Evolutionary conservation across 2,113 vertebrate genomes (phyloP).

Genomic region (Notarius lentiginosus): DNA sequence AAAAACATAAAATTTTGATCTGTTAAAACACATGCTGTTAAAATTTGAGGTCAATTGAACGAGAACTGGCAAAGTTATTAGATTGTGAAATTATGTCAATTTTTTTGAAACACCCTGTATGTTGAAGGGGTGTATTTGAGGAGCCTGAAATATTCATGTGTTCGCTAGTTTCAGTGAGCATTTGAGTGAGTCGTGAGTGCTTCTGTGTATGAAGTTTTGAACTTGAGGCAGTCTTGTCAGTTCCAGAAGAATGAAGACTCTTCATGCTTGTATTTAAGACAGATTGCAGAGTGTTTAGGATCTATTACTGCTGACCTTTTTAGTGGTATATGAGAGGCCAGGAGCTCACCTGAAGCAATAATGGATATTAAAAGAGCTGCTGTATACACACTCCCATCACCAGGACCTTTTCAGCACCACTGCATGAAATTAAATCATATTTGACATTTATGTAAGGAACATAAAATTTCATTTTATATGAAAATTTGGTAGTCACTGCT

Average conservation of each 20-base stretch:
- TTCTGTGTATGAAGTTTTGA: slow-evolving; percentile 15
- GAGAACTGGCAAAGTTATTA: no score
- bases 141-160: not conserved
- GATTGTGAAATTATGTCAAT: no score
- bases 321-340: slow-evolving; percentile 27
- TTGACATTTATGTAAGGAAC: slow-evolving; percentile 68
- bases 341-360: slow-evolving; percentile 40
- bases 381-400: slow-evolving; percentile 54
- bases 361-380: slow-evolving; percentile 55
- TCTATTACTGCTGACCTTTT: slow-evolving; percentile 68
- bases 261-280: not conserved
- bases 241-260: not conserved
- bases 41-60: no score
- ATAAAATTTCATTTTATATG: slow-evolving; percentile 68
- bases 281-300: slow-evolving; percentile 51
- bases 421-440: slow-evolving; percentile 68
- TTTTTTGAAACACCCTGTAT: no score
- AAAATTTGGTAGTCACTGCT: slow-evolving; percentile 51
- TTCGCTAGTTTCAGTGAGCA: slow-evolving; percentile 3
- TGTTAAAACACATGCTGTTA: no score
- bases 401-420: slow-evolving; percentile 59
- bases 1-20: no score
- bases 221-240: no score
- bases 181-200: not conserved
- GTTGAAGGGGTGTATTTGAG: not conserved